These are phyloP conservation scores for Paradoxurus hermaphroditus DNA, from an alignment of 2,113 vertebrate genomes.

Conservation along the genomic window DNA sequence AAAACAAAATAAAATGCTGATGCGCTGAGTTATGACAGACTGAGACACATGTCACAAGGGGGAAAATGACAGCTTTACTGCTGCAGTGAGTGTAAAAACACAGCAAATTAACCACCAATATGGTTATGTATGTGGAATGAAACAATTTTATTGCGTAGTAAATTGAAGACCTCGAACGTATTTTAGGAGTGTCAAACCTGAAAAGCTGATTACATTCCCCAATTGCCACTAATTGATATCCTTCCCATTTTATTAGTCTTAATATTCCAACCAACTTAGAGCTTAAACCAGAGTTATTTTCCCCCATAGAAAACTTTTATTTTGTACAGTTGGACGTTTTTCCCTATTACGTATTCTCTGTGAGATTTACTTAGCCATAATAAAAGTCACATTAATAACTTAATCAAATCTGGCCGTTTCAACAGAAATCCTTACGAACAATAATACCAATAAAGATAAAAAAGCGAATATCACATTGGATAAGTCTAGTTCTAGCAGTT, in stretches of 20 bases:
- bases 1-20: conserved; percentile 45
- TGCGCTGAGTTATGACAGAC: conserved; percentile 42
- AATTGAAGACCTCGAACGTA: conserved; percentile 72
- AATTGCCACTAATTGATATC: conserved; percentile 55
- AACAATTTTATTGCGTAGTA: conserved; percentile 12
- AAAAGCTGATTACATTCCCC: conserved; percentile 38
- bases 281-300: background rate
- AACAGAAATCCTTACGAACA: conserved; percentile 20
- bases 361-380: background rate
- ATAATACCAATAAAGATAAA: background rate
- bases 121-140: background rate
- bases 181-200: conserved; percentile 36
- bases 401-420: conserved; percentile 33
- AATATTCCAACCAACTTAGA: conserved; percentile 23
- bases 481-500: background rate
- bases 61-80: conserved; percentile 48
- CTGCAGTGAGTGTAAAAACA: conserved; percentile 43
- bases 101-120: conserved; percentile 22
- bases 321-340: background rate
- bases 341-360: background rate
- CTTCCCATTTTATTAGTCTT: conserved; percentile 29
- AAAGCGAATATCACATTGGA: background rate
- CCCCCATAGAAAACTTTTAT: background rate
- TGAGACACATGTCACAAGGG: background rate
- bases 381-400: background rate